Conservation (phyloP, 2,888 invertebrate species). For the Tuberolachnus salignus region DNA sequence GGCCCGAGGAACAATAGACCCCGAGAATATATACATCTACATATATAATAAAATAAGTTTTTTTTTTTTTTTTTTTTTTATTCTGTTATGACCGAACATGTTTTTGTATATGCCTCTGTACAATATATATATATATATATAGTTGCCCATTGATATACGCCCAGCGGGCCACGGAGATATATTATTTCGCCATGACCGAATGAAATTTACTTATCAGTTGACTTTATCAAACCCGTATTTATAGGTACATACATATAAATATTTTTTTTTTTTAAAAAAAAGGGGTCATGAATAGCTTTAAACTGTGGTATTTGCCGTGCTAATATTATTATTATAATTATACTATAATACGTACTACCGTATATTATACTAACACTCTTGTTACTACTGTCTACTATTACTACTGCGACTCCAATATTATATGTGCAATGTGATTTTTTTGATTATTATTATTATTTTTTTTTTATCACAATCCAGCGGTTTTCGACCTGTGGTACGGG, state of each 20-base stretch:
- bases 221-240: not conserved
- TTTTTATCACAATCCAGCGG: no score
- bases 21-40: conserved; percentile 41
- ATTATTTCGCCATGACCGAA: conserved; percentile 8
- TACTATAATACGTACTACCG: not conserved
- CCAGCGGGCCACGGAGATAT: conserved; percentile 24
- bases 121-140: not conserved
- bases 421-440: no score
- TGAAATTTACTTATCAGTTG: conserved; percentile 27
- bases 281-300: not conserved
- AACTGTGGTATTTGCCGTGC: not conserved
- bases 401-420: not conserved
- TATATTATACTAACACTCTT: no score
- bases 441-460: no score
- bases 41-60: conserved; percentile 29
- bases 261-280: no score
- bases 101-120: not conserved
- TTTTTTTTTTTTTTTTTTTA: conserved; percentile 10
- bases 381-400: not conserved
- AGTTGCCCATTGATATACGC: conserved; percentile 19
- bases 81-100: conserved; percentile 44
- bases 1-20: conserved; percentile 40
- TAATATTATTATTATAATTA: not conserved
- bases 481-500: no score
- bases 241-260: not conserved